Conservation (phyloP, 2,113 vertebrate species). For the Bambusicola thoracicus region DNA sequence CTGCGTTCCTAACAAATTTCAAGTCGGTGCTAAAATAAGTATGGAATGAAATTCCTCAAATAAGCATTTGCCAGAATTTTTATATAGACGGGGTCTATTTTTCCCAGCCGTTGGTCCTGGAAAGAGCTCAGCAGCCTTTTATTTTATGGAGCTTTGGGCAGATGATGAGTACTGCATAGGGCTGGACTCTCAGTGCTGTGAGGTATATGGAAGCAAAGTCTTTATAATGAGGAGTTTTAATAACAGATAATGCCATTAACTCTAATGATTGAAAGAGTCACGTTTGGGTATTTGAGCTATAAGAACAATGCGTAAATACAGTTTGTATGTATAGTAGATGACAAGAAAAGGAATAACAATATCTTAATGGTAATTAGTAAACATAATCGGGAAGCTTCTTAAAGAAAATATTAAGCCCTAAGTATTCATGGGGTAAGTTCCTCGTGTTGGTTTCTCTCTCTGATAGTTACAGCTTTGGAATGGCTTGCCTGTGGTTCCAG, state of each 20-base stretch:
- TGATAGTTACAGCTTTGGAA: not conserved
- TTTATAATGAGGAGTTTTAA: not conserved
- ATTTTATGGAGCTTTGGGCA: not conserved
- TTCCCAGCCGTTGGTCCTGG: not conserved
- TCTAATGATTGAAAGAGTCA: not conserved
- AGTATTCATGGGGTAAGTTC: not conserved
- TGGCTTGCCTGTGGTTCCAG: not conserved
- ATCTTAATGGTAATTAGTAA: not conserved
- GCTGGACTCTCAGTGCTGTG: accelerated
- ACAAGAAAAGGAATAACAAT: not conserved
- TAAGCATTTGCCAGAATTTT: not conserved
- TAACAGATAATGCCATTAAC: not conserved
- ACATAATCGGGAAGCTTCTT: not conserved
- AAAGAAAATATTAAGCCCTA: not conserved
- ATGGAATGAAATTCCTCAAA: constrained; percentile 1
- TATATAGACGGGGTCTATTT: not conserved
- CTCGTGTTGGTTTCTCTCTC: not conserved
- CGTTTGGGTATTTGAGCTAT: not conserved
- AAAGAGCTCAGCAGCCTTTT: not conserved
- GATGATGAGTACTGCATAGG: accelerated
- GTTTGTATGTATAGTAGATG: not conserved
- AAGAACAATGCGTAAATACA: not conserved
- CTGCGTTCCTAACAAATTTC: not conserved
- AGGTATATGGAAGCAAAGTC: not conserved
- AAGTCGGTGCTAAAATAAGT: not conserved